Base-by-base conservation (phyloP, 2,113 vertebrate genomes). In the Archilochus colubris region DNA sequence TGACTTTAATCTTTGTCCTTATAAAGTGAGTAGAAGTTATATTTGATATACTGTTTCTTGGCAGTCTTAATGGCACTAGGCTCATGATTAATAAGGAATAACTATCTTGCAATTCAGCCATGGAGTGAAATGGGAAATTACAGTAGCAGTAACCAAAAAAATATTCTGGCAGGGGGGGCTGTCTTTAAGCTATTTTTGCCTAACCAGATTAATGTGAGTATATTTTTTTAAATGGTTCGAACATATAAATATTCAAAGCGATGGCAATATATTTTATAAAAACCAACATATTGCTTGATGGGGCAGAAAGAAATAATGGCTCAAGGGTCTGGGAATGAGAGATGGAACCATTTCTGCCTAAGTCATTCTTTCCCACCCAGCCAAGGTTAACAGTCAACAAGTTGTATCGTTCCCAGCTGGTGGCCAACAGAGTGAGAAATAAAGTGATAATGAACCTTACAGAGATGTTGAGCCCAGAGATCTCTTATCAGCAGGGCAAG, bases 1-100 rank as follows among this genome's bases (percentile, higher is more conserved):
- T 95, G 79, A 95, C 64, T 96, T 90, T 90, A 93, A 75, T 92
- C 38, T 91, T 94, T 95, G 67, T 68, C 88, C 92, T 96, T 93
- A 92, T 70, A 86, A 88, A 89, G 82, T 66, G 68, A 93, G 69
- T 88, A 73, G 79, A 87, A 96, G 88, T 97, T 91, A 88, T 36
- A 79, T 50, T 95, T 67, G 76, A 78, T 93, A 81, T 91, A 83
- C 51, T 82, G 54, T 84, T 88, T 91, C 81, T 91, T 96, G 81
- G 86, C 92, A 92, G 74, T 50, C 88, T 80, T 83, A 80, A 77
- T 91, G 75, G 82, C 62, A 33, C 72, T 57, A 9, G 0, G 7
- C 23, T 93, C 51, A 44, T 0, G 4, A 89, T 89, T 92, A 93
- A 93, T 86, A 85, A 78, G 79, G 64, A 87, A 68, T 61, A 88